phyloP scores from a whole-genome alignment of 2,888 invertebrate genomes.

The Biston stratarius region DNA sequence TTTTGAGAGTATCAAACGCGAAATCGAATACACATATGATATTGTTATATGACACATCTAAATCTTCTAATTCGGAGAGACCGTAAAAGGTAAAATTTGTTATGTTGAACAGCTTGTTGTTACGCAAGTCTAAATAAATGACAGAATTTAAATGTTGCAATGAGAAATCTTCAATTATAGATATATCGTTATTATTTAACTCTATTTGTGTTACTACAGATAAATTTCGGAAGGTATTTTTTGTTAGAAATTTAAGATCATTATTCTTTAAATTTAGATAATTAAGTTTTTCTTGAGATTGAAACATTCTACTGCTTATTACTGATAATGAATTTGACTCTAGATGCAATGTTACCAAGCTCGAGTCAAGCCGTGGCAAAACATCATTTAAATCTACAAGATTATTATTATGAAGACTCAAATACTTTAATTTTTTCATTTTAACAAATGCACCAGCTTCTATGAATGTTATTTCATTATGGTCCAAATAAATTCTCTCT shows the following conservation, averaged over 20 bases:
- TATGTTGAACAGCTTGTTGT: slow-evolving; percentile 90
- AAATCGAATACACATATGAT: slow-evolving; percentile 90
- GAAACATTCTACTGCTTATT: slow-evolving; percentile 91
- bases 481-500: slow-evolving; percentile 94
- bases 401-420: slow-evolving; percentile 93
- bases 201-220: slow-evolving; percentile 91
- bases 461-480: slow-evolving; percentile 93
- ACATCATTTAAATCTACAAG: slow-evolving; percentile 92
- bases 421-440: slow-evolving; percentile 91
- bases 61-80: slow-evolving; percentile 91
- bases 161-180: slow-evolving; percentile 92
- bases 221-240: slow-evolving; percentile 91
- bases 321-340: slow-evolving; percentile 91
- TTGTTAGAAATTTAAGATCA: slow-evolving; percentile 89
- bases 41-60: slow-evolving; percentile 91
- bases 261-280: slow-evolving; percentile 94
- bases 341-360: slow-evolving; percentile 91
- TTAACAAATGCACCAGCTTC: slow-evolving; percentile 92
- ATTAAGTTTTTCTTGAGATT: slow-evolving; percentile 92
- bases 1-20: slow-evolving; percentile 91
- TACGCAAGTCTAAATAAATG: slow-evolving; percentile 92
- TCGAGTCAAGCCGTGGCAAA: slow-evolving; percentile 89
- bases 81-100: slow-evolving; percentile 91
- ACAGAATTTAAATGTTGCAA: slow-evolving; percentile 92
- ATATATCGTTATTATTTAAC: slow-evolving; percentile 92